These are phyloP conservation scores for Psittacula echo DNA, from an alignment of 2,797 vertebrate species.

Conservation along the genomic window DNA sequence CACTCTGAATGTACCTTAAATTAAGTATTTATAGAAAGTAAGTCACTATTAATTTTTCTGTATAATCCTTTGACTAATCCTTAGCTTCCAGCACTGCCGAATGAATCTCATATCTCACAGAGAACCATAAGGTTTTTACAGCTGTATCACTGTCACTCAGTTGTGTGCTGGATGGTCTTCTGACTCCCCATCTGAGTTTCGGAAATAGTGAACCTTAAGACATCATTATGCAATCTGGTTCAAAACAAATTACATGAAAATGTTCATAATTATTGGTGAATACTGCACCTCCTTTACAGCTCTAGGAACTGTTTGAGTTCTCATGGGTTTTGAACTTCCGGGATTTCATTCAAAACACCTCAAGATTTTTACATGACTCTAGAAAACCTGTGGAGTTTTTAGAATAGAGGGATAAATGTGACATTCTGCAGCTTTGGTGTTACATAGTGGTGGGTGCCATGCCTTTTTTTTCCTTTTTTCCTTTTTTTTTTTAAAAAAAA, in stretches of 20 bases:
- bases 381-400: neutral
- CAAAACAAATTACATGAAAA: neutral
- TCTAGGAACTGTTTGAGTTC: neutral
- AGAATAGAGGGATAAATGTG: neutral
- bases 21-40: neutral
- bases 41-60: neutral
- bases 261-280: neutral
- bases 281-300: neutral
- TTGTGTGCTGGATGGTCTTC: neutral
- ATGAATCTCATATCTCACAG: neutral
- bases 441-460: neutral
- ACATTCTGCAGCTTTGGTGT: neutral
- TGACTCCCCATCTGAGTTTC: neutral
- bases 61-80: neutral
- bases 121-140: neutral
- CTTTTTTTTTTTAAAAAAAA: neutral
- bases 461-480: neutral
- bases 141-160: neutral
- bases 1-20: neutral
- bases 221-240: neutral
- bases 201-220: neutral
- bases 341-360: neutral
- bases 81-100: neutral
- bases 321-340: neutral
- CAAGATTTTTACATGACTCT: neutral